phyloP scores from a whole-genome alignment of 2,113 vertebrate genomes.

The Tetraodon nigroviridis region DNA sequence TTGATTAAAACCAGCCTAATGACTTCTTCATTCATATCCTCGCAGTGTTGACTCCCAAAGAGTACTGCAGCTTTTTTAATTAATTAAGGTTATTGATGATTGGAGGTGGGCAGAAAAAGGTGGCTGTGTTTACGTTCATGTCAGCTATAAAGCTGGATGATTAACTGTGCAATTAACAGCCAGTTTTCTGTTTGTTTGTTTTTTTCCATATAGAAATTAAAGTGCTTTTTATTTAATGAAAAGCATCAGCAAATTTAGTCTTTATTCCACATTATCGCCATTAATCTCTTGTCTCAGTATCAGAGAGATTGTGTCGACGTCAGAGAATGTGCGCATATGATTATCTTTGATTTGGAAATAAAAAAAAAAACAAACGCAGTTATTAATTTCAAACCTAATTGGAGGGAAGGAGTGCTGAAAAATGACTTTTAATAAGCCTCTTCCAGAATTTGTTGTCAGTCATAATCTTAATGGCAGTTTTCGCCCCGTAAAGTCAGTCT shows the following conservation, averaged over 20 bases:
- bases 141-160: background rate
- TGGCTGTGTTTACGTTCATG: constrained; percentile 6
- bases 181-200: constrained; percentile 3
- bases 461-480: background rate
- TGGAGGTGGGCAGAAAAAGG: constrained; percentile 9
- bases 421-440: background rate
- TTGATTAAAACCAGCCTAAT: constrained; percentile 22
- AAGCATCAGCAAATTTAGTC: too few species aligned
- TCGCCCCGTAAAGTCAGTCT: constrained; percentile 28
- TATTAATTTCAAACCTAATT: background rate
- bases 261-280: too few species aligned
- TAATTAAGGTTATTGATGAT: constrained; percentile 44
- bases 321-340: background rate
- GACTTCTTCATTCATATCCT: background rate
- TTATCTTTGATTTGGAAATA: constrained; percentile 27
- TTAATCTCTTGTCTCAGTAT: too few species aligned
- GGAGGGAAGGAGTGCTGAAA: background rate
- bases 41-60: background rate
- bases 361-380: constrained; percentile 46
- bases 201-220: background rate
- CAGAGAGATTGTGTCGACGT: too few species aligned
- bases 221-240: background rate
- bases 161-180: background rate
- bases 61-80: constrained; percentile 9
- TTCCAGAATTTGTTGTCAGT: background rate